Percentiles rank a stretch among this genome's conserved stretches.
These are phyloP conservation scores for Ailurus styani DNA, from an alignment of 2,113 vertebrate genomes.

Conservation along the genomic window DNA sequence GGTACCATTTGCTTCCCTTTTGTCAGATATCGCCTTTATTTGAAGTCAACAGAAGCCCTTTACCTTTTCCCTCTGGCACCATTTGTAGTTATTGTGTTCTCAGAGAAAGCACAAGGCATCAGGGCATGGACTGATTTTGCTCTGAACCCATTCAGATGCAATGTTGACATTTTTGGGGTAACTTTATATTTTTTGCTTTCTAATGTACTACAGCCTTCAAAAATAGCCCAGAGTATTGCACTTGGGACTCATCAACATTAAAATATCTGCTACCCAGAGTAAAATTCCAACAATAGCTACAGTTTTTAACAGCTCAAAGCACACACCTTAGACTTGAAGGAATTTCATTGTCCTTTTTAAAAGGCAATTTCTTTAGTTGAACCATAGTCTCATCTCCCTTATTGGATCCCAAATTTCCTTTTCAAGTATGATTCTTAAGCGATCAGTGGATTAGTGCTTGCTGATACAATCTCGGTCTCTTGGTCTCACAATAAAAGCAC, in stretches of 20 bases:
- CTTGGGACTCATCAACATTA: background rate
- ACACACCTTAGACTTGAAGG: background rate
- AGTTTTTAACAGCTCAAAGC: background rate
- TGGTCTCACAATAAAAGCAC: background rate
- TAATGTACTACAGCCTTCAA: background rate
- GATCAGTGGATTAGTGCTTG: background rate
- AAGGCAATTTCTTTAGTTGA: background rate
- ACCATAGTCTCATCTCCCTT: background rate
- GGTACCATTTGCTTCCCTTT: constrained; percentile 41
- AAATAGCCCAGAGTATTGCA: background rate
- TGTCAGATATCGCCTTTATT: constrained; percentile 27
- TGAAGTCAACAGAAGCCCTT: constrained; percentile 19
- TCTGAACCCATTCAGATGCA: background rate
- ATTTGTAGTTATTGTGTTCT: background rate
- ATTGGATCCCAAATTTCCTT: background rate
- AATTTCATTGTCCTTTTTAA: constrained; percentile 1
- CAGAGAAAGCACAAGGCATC: background rate
- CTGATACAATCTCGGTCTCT: background rate
- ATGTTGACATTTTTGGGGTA: background rate
- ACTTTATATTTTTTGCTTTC: constrained; percentile 19
- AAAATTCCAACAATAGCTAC: constrained; percentile 24
- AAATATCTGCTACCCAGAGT: constrained; percentile 27
- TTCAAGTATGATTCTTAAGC: background rate
- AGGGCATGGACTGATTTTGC: background rate
- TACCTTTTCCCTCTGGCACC: background rate